These are phyloP conservation scores for Peromyscus californicus DNA, from an alignment of 2,113 vertebrate genomes.

Conservation along the genomic window DNA sequence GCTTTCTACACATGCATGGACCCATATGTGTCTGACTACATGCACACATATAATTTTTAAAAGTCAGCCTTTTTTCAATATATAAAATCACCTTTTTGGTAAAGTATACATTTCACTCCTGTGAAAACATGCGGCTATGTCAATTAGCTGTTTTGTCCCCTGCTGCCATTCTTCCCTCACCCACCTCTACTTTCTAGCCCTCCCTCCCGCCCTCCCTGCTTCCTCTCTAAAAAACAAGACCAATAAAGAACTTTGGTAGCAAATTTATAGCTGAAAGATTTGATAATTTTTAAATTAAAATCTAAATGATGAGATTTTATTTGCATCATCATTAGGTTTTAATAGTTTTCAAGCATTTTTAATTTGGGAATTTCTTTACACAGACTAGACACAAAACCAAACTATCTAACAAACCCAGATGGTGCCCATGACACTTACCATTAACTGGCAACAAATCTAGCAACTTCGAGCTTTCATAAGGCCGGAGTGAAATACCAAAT, in stretches of 20 bases:
- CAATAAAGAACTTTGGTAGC: not conserved
- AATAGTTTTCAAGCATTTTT: slow-evolving; percentile 31
- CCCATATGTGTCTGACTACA: not conserved
- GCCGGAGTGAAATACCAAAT: slow-evolving; percentile 44
- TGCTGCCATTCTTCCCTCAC: not conserved
- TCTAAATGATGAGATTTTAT: not conserved
- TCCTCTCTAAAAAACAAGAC: not conserved
- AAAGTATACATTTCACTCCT: not conserved
- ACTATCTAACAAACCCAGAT: not conserved
- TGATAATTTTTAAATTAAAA: slow-evolving; percentile 18
- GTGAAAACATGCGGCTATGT: not conserved
- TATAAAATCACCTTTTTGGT: not conserved
- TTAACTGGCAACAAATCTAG: slow-evolving; percentile 43
- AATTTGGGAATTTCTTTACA: slow-evolving; percentile 15
- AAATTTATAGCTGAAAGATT: not conserved
- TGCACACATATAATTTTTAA: not conserved
- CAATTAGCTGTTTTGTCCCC: not conserved
- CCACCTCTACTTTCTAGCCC: not conserved
- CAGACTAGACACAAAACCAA: not conserved
- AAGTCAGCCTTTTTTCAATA: not conserved
- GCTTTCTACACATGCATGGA: not conserved
- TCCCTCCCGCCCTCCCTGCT: not conserved
- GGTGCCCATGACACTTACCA: slow-evolving; percentile 20
- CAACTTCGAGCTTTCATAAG: not conserved
- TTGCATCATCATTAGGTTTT: slow-evolving; percentile 19